A percentile compares a stretch with the other conserved stretches of the same genome.
These are phyloP conservation scores for Yponomeuta evonymella DNA, from an alignment of 2,888 invertebrate genomes.

Conservation along the genomic window DNA sequence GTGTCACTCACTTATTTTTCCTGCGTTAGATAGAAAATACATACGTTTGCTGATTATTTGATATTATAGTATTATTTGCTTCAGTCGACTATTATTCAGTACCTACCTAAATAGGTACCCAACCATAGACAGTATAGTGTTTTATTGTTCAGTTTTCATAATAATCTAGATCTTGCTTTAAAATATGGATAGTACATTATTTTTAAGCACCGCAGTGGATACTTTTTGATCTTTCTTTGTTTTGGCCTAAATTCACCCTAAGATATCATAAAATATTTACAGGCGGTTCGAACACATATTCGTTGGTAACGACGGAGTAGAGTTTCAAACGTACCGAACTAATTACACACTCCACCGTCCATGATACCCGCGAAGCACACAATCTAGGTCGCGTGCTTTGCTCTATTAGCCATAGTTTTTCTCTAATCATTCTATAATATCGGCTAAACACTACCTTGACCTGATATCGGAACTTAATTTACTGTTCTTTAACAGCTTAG, in stretches of 20 bases:
- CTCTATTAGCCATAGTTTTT: slow-evolving; percentile 39
- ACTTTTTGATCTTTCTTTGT: too few relatives aligned
- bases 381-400: slow-evolving; percentile 11
- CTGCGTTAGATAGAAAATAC: too few relatives aligned
- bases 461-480: slow-evolving; percentile 35
- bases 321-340: neutral
- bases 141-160: too few relatives aligned
- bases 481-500: slow-evolving; percentile 16
- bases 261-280: neutral
- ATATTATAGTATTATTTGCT: too few relatives aligned
- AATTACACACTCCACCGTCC: neutral
- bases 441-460: slow-evolving; percentile 52
- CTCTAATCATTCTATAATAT: slow-evolving; percentile 51
- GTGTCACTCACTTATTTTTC: too few relatives aligned
- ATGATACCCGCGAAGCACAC: slow-evolving; percentile 8
- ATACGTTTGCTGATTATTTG: too few relatives aligned
- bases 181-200: too few relatives aligned
- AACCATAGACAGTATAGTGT: too few relatives aligned
- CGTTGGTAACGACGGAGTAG: neutral
- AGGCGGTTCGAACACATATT: neutral
- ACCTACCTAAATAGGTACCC: too few relatives aligned
- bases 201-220: too few relatives aligned
- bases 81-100: too few relatives aligned
- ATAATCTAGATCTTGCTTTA: too few relatives aligned
- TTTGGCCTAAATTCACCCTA: neutral